Evolutionary conservation across 2,888 invertebrate genomes (phyloP).

Genomic region (Parascotia fuliginaria): DNA sequence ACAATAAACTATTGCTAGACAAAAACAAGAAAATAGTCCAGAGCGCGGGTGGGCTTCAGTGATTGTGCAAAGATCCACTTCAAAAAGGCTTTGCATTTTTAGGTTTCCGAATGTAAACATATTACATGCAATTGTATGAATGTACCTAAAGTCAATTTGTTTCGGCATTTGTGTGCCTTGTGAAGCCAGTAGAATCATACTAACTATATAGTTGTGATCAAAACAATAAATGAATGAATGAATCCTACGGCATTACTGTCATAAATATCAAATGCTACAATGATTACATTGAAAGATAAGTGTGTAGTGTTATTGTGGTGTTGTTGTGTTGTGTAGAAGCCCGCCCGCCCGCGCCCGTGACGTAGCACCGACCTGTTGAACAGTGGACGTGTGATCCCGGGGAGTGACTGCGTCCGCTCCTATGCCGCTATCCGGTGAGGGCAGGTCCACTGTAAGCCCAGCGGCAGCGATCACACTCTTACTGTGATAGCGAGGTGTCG

Average conservation of each 20-base stretch:
- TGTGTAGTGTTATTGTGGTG: slow-evolving; percentile 36
- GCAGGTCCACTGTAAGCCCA: slow-evolving; percentile 96
- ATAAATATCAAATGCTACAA: slow-evolving; percentile 28
- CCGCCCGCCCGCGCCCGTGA: slow-evolving; percentile 78
- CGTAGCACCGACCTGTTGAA: slow-evolving; percentile 92
- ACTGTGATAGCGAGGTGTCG: slow-evolving; percentile 89
- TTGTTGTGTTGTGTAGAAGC: slow-evolving; percentile 52
- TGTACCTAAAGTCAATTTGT: slow-evolving; percentile 42
- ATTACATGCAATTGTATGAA: slow-evolving; percentile 44
- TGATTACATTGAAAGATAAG: slow-evolving; percentile 39
- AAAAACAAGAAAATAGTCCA: slow-evolving; percentile 23
- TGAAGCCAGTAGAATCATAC: slow-evolving; percentile 15
- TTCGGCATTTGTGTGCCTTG: slow-evolving; percentile 9
- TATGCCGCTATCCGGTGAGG: slow-evolving; percentile 98
- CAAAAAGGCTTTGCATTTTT: slow-evolving; percentile 22
- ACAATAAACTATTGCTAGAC: slow-evolving; percentile 1
- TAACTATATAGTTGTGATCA: slow-evolving; percentile 21
- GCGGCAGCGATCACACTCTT: slow-evolving; percentile 90
- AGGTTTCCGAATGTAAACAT: slow-evolving; percentile 20
- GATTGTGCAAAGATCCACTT: slow-evolving; percentile 43
- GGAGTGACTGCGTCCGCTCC: slow-evolving; percentile 97
- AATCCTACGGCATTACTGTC: slow-evolving; percentile 25
- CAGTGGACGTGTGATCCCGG: slow-evolving; percentile 92
- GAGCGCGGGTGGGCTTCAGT: slow-evolving; percentile 79
- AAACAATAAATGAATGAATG: slow-evolving; percentile 30